Evolutionary conservation across 2,113 vertebrate genomes (phyloP), one percentile per base, ranked within the genome.

Genomic region (Neolamprologus sp.): DNA sequence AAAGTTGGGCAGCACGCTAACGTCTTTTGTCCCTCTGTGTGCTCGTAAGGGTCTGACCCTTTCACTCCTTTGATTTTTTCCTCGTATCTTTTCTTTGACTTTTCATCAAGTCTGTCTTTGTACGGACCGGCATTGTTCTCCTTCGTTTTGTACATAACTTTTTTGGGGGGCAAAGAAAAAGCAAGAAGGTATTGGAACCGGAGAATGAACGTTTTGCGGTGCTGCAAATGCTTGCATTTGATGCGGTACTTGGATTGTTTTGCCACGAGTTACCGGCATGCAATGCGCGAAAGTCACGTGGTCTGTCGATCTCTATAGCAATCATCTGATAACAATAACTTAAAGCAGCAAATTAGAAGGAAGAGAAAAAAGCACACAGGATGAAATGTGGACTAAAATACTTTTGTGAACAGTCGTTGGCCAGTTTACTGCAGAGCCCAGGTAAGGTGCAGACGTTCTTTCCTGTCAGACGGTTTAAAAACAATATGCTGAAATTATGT

Each of bases 111-210:
- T 40, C 37, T 40, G 37, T 40, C 37, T 40, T 40, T 40, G 0
- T 40, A 40, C 11, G 2, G 35, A 0, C 35, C 4, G 9, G 2
- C 40, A 40, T 12, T 40, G 1, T 40, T 40, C 40, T 40, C 40
- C 40, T 40, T 40, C 0, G 40, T 40, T 40, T 40, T 40, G 40
- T 40, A 3, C 40, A 40, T 12, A 12, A 5, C 3, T 12, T 40
- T 12, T 40, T 40, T 5, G 40, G 1, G 5, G 11, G 40, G 1
- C 40, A 42, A 42, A 42, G 40, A 42, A 42, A 42, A 42, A 42
- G 11, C 5, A 42, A 3, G 40, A 42, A 12, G 2, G 1, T 42
- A 3, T 1, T 42, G 40, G 40, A 42, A 42, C 11, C 11, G 5
- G 11, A 12, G 40, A 42, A 42, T 0, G 11, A 12, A 42, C 0